phyloP scores from a whole-genome alignment of 2,888 invertebrate genomes.

The Leucozona laternaria region DNA sequence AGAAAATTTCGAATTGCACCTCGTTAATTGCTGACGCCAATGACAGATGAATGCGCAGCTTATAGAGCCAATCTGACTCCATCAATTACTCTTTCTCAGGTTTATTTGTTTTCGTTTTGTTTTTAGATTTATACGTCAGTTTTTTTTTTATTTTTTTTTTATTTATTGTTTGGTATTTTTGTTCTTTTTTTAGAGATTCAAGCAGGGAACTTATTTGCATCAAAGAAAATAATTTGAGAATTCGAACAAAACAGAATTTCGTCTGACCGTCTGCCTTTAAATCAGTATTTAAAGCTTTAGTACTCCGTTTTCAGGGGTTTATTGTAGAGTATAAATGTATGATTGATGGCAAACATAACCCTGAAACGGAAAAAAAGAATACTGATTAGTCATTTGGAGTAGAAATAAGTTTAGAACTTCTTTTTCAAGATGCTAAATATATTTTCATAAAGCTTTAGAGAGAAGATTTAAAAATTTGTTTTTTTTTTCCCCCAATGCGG shows the following conservation, averaged over 20 bases:
- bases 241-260: neutral
- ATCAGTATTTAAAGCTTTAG: too few species aligned
- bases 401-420: too few species aligned
- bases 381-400: too few species aligned
- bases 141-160: neutral
- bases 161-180: neutral
- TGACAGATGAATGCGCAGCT: constrained; percentile 46
- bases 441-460: too few species aligned
- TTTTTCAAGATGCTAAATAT: too few species aligned
- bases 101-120: constrained; percentile 3
- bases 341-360: too few species aligned
- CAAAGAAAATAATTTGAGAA: neutral
- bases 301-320: too few species aligned
- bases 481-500: too few species aligned
- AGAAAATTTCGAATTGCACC: constrained; percentile 58
- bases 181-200: neutral
- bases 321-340: too few species aligned
- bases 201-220: neutral
- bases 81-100: constrained; percentile 4
- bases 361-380: too few species aligned
- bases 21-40: constrained; percentile 59
- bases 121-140: neutral
- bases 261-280: too few species aligned
- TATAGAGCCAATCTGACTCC: neutral
- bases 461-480: too few species aligned